Conservation (phyloP, 1,140 invertebrate species). For the Papilio machaon region DNA sequence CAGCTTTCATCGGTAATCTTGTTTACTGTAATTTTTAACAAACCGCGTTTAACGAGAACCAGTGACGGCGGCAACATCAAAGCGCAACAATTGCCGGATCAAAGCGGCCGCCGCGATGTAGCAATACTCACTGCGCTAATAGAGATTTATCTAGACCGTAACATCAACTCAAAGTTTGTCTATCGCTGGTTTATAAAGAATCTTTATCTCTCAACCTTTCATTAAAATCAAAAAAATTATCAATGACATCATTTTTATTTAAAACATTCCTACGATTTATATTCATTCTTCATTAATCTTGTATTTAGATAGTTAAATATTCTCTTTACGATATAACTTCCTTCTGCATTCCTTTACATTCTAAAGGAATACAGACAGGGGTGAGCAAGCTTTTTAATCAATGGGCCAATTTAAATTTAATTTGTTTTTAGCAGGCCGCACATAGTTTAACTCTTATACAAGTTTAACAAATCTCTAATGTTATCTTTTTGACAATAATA, state of each 20-base stretch:
- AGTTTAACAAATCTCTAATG: too few relatives aligned
- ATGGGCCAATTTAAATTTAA: too few relatives aligned
- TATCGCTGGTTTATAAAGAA: neutral
- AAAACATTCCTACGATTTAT: neutral
- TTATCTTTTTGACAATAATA: too few relatives aligned
- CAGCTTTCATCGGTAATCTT: slow-evolving; percentile 55
- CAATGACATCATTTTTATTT: neutral
- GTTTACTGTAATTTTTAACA: slow-evolving; percentile 59
- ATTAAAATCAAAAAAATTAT: neutral
- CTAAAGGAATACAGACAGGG: too few relatives aligned
- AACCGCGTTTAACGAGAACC: slow-evolving; percentile 57
- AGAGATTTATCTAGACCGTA: slow-evolving; percentile 18
- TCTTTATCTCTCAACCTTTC: neutral
- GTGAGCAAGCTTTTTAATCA: too few relatives aligned
- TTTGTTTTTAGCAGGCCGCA: too few relatives aligned
- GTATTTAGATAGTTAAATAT: neutral
- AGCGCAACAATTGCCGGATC: slow-evolving; percentile 34
- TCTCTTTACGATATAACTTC: too few relatives aligned
- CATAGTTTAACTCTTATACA: too few relatives aligned
- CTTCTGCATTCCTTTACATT: too few relatives aligned
- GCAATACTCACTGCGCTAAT: slow-evolving; percentile 40
- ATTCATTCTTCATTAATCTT: neutral
- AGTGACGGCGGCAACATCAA: slow-evolving; percentile 62
- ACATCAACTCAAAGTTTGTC: neutral
- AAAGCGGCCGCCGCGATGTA: slow-evolving; percentile 44